Conservation (phyloP, 2,113 vertebrate genomes). For the Pygoscelis antarcticus region DNA sequence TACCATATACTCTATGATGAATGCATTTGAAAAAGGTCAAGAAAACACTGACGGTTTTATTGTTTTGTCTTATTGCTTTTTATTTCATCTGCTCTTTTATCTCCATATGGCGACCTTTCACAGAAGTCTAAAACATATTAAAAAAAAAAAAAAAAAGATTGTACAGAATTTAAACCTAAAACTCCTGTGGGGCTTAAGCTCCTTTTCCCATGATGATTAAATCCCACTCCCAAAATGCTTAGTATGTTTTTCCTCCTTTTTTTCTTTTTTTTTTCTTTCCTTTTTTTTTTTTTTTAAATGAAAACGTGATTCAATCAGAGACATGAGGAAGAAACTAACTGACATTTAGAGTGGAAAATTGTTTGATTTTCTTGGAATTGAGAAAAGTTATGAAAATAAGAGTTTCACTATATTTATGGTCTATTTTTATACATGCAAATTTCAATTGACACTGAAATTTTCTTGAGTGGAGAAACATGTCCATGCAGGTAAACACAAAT, state of each 20-base stretch:
- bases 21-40: conserved; percentile 76
- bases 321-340: neutral
- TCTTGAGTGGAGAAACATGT: neutral
- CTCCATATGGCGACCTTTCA: conserved; percentile 77
- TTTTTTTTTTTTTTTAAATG: neutral
- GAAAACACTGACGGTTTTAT: conserved; percentile 71
- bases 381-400: neutral
- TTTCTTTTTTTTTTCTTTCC: too few species aligned
- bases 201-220: conserved; percentile 68
- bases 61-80: conserved; percentile 72
- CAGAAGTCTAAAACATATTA: conserved; percentile 71
- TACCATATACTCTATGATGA: conserved; percentile 45
- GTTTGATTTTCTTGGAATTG: neutral
- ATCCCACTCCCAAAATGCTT: conserved; percentile 63
- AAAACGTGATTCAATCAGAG: conserved; percentile 58
- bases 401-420: neutral
- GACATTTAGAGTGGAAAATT: neutral
- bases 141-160: conserved; percentile 1
- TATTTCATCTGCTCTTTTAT: conserved; percentile 77
- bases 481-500: neutral
- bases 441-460: neutral
- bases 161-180: conserved; percentile 63
- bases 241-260: neutral
- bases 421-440: neutral
- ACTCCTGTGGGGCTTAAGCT: conserved; percentile 20